Evolutionary conservation across 2,888 invertebrate species (phyloP).

Genomic region (Barypeithes pellucidus): DNA sequence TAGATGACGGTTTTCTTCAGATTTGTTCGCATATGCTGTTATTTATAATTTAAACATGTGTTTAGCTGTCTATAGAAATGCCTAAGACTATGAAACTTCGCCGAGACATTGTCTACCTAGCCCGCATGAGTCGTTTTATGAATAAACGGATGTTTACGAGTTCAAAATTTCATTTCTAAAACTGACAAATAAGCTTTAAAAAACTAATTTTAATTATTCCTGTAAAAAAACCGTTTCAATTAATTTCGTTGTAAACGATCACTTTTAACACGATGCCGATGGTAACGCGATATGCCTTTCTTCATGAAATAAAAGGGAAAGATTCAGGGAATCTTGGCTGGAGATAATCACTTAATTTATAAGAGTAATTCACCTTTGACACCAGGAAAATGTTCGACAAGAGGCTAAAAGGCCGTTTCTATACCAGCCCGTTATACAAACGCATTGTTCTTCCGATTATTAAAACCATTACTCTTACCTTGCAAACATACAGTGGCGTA

Average conservation of each 20-base stretch:
- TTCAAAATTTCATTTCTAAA: too few relatives aligned
- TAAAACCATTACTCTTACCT: constrained; percentile 38
- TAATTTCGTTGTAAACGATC: not conserved
- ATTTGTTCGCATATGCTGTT: too few relatives aligned
- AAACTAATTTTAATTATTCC: not conserved
- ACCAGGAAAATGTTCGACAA: constrained; percentile 41
- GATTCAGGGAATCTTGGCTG: constrained; percentile 26
- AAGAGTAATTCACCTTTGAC: constrained; percentile 38
- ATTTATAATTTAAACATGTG: too few relatives aligned
- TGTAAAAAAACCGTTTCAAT: not conserved
- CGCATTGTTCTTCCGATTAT: constrained; percentile 37
- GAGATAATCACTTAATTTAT: constrained; percentile 39
- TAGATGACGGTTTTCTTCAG: too few relatives aligned
- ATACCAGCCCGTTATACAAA: constrained; percentile 3
- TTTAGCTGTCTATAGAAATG: too few relatives aligned
- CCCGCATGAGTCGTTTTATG: too few relatives aligned
- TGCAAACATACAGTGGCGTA: constrained; percentile 14
- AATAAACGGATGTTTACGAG: too few relatives aligned
- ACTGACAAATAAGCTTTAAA: not conserved
- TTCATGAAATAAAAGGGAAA: constrained; percentile 25
- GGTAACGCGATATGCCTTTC: not conserved
- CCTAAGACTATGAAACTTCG: too few relatives aligned
- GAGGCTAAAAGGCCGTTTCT: constrained; percentile 28
- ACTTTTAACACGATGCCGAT: not conserved
- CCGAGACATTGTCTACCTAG: too few relatives aligned